Base-by-base conservation (phyloP, 1,140 invertebrate species). In the Cyclargus thomasi region DNA sequence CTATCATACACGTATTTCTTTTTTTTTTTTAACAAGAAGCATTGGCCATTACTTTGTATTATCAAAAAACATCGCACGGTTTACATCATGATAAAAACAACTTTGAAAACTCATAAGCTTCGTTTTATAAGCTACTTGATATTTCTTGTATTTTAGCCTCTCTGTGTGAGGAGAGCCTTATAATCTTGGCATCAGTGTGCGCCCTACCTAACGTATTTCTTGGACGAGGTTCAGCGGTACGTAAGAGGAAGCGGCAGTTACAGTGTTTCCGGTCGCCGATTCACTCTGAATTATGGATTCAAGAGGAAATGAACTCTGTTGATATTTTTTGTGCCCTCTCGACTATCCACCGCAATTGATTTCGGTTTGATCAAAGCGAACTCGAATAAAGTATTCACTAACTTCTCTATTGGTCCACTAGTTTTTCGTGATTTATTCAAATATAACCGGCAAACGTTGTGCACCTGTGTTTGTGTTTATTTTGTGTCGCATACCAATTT, bases 241-340 rank as follows among this genome's bases (percentile, higher is more conserved):
- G 79, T 74, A 80, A 80, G 77, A 75, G 82, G 79, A 84, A 82
- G 75, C 76, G 78, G 79, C 78, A 78, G 81, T 83, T 80, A 78
- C 80, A 77, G 68, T 67, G 75, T 70, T 83, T 82, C 80, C 81
- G 82, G 77, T 81, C 80, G 75, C 53, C 77, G 81, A 77, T 79
- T 81, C 77, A 73, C 79, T 72, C 74, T 79, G 81, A 81, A 81
- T 86, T 86, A 82, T 82, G 78, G 76, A 81, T 81, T 77, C 78
- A 69, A 68, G 72, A 73, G 74, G 77, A 78, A 78, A 75, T 79
- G 71, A 79, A 73, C 68, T 73, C 67, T 76, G 66, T 70, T 70
- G 59, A 74, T 74, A 72, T 70, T 70, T 74, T 74, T 69, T 70
- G 65, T 53, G 63, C 29, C 65, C 29, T 22, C 23, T 21, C 53